phyloP scores from a whole-genome alignment of 2,888 invertebrate species.

The Drosophila emarginata region DNA sequence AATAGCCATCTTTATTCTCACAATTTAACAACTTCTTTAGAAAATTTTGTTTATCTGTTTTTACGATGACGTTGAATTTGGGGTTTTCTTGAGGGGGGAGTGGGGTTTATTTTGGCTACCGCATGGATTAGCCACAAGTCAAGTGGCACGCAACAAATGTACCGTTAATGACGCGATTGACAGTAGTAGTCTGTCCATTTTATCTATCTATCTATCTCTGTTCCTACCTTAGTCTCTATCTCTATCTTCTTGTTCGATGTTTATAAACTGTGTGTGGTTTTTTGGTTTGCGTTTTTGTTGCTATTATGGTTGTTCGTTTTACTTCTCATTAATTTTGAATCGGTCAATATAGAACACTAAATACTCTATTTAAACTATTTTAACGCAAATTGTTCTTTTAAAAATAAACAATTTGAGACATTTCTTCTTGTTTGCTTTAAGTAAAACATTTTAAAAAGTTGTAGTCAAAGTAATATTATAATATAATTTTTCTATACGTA shows the following conservation, averaged over 20 bases:
- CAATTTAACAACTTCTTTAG: too few species aligned
- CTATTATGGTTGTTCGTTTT: constrained; percentile 4
- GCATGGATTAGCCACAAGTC: constrained; percentile 26
- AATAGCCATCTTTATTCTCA: too few species aligned
- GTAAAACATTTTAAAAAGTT: too few species aligned
- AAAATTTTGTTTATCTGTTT: too few species aligned
- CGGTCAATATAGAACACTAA: too few species aligned
- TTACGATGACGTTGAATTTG: not conserved
- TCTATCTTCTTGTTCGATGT: not conserved
- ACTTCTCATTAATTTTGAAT: not conserved
- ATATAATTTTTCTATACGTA: too few species aligned
- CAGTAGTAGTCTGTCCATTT: not conserved
- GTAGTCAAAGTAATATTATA: too few species aligned
- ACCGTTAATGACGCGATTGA: constrained; percentile 59
- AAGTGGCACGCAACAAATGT: constrained; percentile 68
- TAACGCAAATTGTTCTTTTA: too few species aligned
- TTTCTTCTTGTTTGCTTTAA: too few species aligned
- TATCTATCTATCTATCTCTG: constrained; percentile 10
- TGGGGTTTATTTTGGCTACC: not conserved
- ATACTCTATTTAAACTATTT: too few species aligned
- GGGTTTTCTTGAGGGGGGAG: not conserved
- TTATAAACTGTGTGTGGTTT: constrained; percentile 6
- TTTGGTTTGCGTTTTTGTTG: not conserved
- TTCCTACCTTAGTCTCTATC: not conserved
- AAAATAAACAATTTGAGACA: too few species aligned